A percentile compares a stretch with the other conserved stretches of the same genome.
Evolutionary conservation across 2,113 vertebrate genomes (phyloP).

Genomic region (Scolopax mira): DNA sequence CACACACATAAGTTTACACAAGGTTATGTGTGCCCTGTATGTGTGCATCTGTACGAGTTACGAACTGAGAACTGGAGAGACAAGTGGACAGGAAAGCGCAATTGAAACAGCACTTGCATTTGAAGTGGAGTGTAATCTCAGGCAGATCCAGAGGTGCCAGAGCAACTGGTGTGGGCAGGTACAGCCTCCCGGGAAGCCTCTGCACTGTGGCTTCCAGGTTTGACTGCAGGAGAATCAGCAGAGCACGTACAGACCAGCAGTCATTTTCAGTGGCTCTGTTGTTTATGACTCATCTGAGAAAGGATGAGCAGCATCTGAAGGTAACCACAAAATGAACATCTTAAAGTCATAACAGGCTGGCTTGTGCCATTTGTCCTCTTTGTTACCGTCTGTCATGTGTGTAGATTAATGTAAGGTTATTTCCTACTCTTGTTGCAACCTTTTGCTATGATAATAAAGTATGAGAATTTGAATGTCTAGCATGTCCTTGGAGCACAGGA

Average conservation of each 20-base stretch:
- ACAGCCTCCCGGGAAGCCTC: accelerated
- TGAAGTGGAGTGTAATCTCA: neutral
- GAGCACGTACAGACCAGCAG: accelerated
- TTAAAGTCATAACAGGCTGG: neutral
- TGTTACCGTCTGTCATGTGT: neutral
- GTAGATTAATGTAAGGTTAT: constrained; percentile 36
- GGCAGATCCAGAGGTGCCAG: neutral
- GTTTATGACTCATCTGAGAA: neutral
- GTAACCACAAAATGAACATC: neutral
- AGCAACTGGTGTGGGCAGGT: neutral
- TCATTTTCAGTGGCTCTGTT: neutral
- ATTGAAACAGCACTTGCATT: neutral
- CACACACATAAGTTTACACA: neutral
- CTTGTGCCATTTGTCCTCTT: neutral
- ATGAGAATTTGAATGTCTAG: constrained; percentile 44
- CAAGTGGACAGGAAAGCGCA: neutral
- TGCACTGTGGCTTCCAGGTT: neutral
- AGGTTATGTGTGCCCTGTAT: neutral
- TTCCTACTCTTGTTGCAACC: constrained; percentile 13
- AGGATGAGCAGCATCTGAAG: neutral
- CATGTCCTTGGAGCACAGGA: constrained; percentile 27
- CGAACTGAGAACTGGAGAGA: neutral
- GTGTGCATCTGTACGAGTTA: neutral
- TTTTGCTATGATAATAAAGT: constrained; percentile 56
- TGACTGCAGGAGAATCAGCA: neutral